Conservation (phyloP, 37 sponge, comb jelly and placozoan genomes). For the Spongilla lacustris region DNA sequence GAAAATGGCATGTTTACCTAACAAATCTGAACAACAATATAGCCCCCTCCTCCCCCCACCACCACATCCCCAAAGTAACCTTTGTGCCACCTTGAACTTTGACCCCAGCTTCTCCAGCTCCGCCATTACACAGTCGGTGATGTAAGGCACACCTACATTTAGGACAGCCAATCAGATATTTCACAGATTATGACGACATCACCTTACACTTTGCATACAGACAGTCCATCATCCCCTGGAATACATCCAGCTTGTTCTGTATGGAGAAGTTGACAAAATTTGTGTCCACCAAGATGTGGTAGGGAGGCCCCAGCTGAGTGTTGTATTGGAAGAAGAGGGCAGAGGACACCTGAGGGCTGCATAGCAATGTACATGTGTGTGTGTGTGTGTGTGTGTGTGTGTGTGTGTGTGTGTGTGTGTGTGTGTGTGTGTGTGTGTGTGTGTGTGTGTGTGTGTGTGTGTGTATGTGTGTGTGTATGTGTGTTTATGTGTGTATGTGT, state of each 20-base stretch:
- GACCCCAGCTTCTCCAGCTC: slow-evolving; percentile 98
- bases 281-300: slow-evolving; percentile 92
- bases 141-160: slow-evolving; percentile 86
- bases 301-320: slow-evolving; percentile 97
- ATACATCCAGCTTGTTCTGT: slow-evolving; percentile 95
- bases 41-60: too few species aligned
- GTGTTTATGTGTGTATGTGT: too few species aligned
- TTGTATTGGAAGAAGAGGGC: slow-evolving; percentile 95
- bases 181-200: background rate
- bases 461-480: background rate
- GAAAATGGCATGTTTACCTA: too few species aligned
- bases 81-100: slow-evolving; percentile 92
- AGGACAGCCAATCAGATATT: background rate
- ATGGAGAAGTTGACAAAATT: slow-evolving; percentile 99
- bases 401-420: background rate
- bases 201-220: slow-evolving; percentile 95
- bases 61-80: slow-evolving; percentile 4
- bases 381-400: background rate
- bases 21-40: too few species aligned
- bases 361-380: background rate
- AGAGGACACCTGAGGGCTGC: slow-evolving; percentile 84
- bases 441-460: background rate
- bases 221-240: slow-evolving; percentile 96
- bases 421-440: background rate
- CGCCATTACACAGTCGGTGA: slow-evolving; percentile 98